Evolutionary conservation across 2,113 vertebrate species (phyloP).

Genomic region (Microtus montanus): DNA sequence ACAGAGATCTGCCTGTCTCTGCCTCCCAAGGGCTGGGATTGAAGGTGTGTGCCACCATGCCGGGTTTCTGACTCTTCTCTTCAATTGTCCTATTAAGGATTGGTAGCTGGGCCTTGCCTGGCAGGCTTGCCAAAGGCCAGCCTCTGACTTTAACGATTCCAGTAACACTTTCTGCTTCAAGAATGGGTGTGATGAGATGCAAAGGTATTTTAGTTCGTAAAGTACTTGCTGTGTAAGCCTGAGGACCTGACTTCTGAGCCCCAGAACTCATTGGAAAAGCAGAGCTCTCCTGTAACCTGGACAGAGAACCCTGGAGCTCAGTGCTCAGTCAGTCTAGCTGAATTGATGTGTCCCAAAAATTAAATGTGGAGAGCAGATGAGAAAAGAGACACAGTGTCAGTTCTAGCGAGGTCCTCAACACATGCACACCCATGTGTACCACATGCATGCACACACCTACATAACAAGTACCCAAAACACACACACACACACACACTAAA

Average conservation of each 20-base stretch:
- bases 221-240: background rate
- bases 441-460: background rate
- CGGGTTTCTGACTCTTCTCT: too few species aligned
- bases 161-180: background rate
- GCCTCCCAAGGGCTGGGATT: too few species aligned
- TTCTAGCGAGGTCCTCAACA: background rate
- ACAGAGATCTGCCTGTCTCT: too few species aligned
- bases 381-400: background rate
- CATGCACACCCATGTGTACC: background rate
- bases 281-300: background rate
- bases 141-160: background rate
- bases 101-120: background rate
- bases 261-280: background rate
- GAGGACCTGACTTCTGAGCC: background rate
- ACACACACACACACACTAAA: background rate
- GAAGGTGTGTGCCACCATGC: too few species aligned
- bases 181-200: background rate
- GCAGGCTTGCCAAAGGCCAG: background rate
- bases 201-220: too few species aligned
- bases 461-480: background rate
- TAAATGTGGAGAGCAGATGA: background rate
- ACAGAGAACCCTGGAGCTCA: too few species aligned
- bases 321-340: background rate
- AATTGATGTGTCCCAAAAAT: background rate
- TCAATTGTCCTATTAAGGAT: background rate